These are phyloP conservation scores for Onychomys torridus DNA, from an alignment of 2,797 vertebrate species.

Conservation along the genomic window DNA sequence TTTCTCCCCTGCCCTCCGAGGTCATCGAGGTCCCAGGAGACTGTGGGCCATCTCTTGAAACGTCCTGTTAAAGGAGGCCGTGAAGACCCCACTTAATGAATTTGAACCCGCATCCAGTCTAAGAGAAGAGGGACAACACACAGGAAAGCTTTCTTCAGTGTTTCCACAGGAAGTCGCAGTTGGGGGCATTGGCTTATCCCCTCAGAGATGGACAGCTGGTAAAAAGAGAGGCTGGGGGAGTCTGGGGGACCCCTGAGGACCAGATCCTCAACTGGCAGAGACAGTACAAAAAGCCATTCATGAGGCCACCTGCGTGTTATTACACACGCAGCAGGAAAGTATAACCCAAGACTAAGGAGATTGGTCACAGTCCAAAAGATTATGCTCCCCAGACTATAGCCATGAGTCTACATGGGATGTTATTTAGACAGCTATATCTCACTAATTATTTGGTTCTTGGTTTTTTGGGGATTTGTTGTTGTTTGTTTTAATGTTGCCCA, in stretches of 20 bases:
- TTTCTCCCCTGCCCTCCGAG: neutral
- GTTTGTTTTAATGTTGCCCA: neutral
- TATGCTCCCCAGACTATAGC: neutral
- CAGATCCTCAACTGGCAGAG: neutral
- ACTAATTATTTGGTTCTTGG: neutral
- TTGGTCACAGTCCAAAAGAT: neutral
- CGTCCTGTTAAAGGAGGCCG: neutral
- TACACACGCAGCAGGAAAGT: neutral
- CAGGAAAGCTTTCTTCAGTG: neutral
- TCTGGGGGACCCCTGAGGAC: neutral
- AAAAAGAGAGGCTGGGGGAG: neutral
- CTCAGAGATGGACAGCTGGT: neutral
- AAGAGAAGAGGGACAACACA: neutral
- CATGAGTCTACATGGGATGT: neutral
- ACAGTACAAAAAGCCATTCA: neutral
- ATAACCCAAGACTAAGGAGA: neutral
- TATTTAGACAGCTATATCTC: neutral
- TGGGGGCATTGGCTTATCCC: neutral
- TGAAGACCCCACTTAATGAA: neutral
- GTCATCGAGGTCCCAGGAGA: neutral
- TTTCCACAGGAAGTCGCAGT: neutral
- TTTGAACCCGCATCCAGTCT: neutral
- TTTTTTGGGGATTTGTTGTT: neutral
- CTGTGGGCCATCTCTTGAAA: neutral
- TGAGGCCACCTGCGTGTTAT: neutral